Evolutionary conservation across 1,140 invertebrate genomes (phyloP), one percentile per base, ranked within the genome.

Genomic region (Sipha flava): DNA sequence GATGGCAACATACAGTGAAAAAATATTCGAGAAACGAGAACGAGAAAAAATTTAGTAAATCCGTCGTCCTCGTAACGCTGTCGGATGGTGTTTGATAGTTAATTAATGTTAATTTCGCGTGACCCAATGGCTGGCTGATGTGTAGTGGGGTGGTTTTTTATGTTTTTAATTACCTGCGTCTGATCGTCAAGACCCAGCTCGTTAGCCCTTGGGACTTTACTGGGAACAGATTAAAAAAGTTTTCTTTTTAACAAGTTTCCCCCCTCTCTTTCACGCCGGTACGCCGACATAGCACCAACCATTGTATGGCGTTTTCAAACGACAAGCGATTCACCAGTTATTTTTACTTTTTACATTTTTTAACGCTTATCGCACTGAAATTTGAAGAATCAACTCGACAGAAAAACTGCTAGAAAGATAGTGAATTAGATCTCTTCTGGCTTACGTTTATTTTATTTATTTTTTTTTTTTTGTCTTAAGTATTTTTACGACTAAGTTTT

Each of bases 181-280:
- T 21, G 14, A 23, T 23, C 26, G 68, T 47, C 12, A 26, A 47
- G 16, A 18, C 70, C 26, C 16, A 2, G 49, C 70, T 75, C 47
- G 70, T 75, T 75, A 75, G 45, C 70, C 31, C 47, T 14, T 52
- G 43, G 43, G 43, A 66, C 64, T 49, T 23, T 47, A 16, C 26
- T 34, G 16, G 29, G 31, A 54, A 54, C 52, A 43, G 73, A 77
- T 77, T 77, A 77, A 77, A 77, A 77, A 77, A 77, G 73, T 77
- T 77, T 77, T 54, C 34, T 77, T 52, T 47, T 77, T 77, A 23
- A 77, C 73, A 75, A 54, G 70, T 75, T 37, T 14, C 18, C n/a
- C 47, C 23, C 9, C 9, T n/a, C n/a, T n/a, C n/a, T n/a, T 7
- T 9, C 16, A 9, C 43, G 43, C 43, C 43, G 16, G 64, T 68